phyloP scores from a whole-genome alignment of 2,888 invertebrate species.

The Cartodere bifasciata region DNA sequence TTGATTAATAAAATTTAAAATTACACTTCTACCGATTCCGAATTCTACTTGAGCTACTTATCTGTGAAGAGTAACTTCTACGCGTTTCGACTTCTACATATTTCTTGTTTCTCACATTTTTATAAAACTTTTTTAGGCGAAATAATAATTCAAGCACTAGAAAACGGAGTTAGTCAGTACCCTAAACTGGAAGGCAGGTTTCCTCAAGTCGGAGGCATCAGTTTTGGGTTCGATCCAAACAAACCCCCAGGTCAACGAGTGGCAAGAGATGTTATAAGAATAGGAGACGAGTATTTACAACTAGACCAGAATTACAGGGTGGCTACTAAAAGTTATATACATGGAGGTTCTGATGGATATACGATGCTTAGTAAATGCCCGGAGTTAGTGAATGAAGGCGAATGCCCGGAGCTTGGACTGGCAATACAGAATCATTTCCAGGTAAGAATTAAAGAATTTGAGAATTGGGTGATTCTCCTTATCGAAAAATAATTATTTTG shows the following conservation, averaged over 20 bases:
- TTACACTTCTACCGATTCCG: too few species aligned
- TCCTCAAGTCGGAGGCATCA: slow-evolving; percentile 71
- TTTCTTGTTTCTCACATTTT: too few species aligned
- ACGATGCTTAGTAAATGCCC: slow-evolving; percentile 63
- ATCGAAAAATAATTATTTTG: too few species aligned
- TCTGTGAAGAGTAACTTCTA: too few species aligned
- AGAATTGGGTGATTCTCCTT: too few species aligned
- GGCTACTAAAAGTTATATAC: slow-evolving; percentile 72
- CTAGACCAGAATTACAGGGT: slow-evolving; percentile 59
- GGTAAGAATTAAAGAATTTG: slow-evolving; percentile 67
- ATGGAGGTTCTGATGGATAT: slow-evolving; percentile 76
- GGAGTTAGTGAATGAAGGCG: slow-evolving; percentile 65
- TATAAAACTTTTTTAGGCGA: slow-evolving; percentile 36
- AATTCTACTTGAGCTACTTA: too few species aligned
- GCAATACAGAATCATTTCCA: slow-evolving; percentile 84
- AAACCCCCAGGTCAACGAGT: slow-evolving; percentile 58
- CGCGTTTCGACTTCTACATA: too few species aligned
- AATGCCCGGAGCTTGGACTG: slow-evolving; percentile 72
- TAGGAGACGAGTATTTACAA: slow-evolving; percentile 76
- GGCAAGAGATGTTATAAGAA: slow-evolving; percentile 57
- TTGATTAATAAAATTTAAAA: too few species aligned
- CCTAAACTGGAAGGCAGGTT: slow-evolving; percentile 82
- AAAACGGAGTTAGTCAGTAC: slow-evolving; percentile 76
- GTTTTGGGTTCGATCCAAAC: slow-evolving; percentile 62
- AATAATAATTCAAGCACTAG: slow-evolving; percentile 56